Percentiles rank a stretch among this genome's conserved stretches.
These are phyloP conservation scores for Circaetus cinerascens DNA, from an alignment of 2,113 vertebrate species.

Conservation along the genomic window DNA sequence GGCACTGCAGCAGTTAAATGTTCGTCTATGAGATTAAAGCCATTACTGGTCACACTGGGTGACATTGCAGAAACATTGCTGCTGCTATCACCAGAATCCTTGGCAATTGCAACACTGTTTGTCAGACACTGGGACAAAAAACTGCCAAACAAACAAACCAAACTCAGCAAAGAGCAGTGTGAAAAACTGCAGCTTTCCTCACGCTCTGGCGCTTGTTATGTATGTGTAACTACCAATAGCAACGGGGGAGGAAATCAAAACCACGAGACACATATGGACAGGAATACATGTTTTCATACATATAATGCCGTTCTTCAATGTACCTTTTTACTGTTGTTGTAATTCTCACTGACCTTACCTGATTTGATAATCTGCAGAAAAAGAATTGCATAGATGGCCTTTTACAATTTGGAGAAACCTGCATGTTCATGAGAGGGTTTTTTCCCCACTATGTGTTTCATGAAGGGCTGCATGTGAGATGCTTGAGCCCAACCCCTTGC, in stretches of 20 bases:
- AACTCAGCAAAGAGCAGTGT: neutral
- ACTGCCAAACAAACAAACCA: neutral
- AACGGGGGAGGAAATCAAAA: neutral
- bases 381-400: neutral
- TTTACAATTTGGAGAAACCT: neutral
- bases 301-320: neutral
- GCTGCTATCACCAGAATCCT: neutral
- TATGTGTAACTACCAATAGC: neutral
- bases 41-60: neutral
- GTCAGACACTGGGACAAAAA: neutral
- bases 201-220: neutral
- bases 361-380: neutral
- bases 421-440: accelerated
- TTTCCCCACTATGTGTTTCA: accelerated
- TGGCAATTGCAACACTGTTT: neutral
- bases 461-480: neutral
- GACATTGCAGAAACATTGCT: neutral
- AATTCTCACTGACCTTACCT: neutral
- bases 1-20: neutral
- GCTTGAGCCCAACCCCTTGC: neutral
- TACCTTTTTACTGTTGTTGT: neutral
- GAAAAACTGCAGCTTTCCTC: neutral
- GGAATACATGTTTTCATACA: neutral
- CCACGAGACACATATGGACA: neutral
- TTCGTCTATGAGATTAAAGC: neutral